A percentile compares a stretch with the other conserved stretches of the same genome.
phyloP scores from a whole-genome alignment of 2,797 vertebrate genomes.

The Hypotaenidia philippensis region DNA sequence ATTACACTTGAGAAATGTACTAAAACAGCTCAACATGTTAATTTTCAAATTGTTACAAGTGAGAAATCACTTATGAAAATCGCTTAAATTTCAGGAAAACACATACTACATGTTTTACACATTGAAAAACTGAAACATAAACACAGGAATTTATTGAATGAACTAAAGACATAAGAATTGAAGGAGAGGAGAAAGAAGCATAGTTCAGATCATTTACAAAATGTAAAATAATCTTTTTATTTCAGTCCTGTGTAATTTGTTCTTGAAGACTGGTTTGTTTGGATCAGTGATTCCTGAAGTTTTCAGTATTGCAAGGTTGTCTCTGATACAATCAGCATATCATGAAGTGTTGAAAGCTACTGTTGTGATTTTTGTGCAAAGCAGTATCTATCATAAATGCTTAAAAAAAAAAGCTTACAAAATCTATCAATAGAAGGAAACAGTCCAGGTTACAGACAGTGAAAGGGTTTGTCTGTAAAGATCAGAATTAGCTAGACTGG shows the following conservation, averaged over 20 bases:
- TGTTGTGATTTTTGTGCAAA: not conserved
- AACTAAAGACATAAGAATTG: not conserved
- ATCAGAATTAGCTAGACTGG: not conserved
- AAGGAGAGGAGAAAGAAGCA: accelerated
- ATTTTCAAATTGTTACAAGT: not conserved
- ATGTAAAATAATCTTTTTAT: not conserved
- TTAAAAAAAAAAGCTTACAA: not conserved
- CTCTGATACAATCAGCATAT: not conserved
- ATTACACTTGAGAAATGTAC: not conserved
- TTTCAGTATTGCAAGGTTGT: not conserved
- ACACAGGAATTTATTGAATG: not conserved
- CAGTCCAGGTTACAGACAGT: not conserved
- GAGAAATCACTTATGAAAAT: not conserved
- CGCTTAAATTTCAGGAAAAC: conserved; percentile 20
- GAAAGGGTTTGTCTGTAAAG: not conserved
- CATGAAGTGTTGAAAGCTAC: not conserved
- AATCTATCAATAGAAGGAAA: not conserved
- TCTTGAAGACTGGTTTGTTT: not conserved
- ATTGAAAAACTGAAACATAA: not conserved
- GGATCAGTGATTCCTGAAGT: not conserved
- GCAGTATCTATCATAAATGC: not conserved
- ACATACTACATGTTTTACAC: not conserved
- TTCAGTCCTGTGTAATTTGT: not conserved
- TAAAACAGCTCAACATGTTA: not conserved
- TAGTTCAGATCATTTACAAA: not conserved